These are phyloP conservation scores for Drosophila bocqueti DNA, from an alignment of 1,140 invertebrate genomes.

Conservation along the genomic window DNA sequence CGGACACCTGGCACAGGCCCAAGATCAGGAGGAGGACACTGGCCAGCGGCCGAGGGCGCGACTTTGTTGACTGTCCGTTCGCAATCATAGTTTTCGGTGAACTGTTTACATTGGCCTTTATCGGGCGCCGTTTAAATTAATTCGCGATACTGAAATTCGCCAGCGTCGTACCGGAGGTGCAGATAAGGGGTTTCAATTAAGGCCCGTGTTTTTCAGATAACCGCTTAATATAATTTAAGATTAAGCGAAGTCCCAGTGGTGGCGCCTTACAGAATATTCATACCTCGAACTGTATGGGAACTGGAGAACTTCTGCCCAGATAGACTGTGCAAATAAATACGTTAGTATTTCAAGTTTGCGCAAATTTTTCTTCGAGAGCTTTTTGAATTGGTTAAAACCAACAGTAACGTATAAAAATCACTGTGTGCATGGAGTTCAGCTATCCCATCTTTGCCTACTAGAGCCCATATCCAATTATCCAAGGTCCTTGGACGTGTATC, in stretches of 20 bases:
- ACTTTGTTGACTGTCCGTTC: conserved; percentile 42
- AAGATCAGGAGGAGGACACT: conserved; percentile 23
- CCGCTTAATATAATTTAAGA: conserved; percentile 60
- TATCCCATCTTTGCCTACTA: too few relatives aligned
- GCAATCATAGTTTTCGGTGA: conserved; percentile 54
- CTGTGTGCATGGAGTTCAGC: background rate
- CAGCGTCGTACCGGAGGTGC: background rate
- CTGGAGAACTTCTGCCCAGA: background rate
- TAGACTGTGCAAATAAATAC: conserved; percentile 21
- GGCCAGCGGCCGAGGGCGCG: conserved; percentile 7
- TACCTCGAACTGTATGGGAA: background rate
- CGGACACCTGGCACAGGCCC: conserved; percentile 35
- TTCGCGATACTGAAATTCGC: conserved; percentile 48
- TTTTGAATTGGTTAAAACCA: background rate
- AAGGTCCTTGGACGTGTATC: too few relatives aligned
- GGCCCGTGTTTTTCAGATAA: conserved; percentile 58
- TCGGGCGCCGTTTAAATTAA: conserved; percentile 69
- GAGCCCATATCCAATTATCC: too few relatives aligned
- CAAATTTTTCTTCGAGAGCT: background rate
- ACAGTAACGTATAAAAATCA: conserved; percentile 12
- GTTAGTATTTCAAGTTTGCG: conserved; percentile 6
- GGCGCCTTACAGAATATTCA: conserved; percentile 12
- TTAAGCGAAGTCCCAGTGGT: conserved; percentile 27
- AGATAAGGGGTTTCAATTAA: conserved; percentile 74
- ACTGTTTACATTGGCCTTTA: conserved; percentile 70